A percentile compares a stretch with the other conserved stretches of the same genome.
phyloP scores from a whole-genome alignment of 2,888 invertebrate species.

The Plusia festucae region DNA sequence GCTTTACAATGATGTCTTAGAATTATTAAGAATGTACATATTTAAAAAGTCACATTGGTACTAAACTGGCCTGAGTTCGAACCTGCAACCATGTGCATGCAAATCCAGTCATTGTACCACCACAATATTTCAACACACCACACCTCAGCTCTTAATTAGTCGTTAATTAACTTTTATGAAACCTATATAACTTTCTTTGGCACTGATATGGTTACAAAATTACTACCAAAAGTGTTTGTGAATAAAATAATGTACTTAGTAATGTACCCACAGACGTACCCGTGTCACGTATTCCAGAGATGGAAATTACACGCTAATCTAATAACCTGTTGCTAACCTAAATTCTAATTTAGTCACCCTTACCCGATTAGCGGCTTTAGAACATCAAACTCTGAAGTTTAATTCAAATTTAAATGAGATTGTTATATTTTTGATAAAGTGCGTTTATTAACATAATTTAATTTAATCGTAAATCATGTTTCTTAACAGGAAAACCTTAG shows the following conservation, averaged over 20 bases:
- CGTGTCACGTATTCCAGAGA: not conserved
- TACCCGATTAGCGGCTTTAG: not conserved
- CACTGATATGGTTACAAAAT: not conserved
- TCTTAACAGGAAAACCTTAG: not conserved
- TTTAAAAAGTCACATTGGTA: too few species aligned
- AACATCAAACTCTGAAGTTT: not conserved
- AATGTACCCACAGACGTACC: not conserved
- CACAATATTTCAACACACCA: too few species aligned
- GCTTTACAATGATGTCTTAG: too few species aligned
- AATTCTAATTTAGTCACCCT: not conserved
- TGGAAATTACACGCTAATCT: not conserved
- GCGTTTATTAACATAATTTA: not conserved
- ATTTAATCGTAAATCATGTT: not conserved
- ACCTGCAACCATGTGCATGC: too few species aligned
- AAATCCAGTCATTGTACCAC: too few species aligned
- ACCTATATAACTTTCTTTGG: not conserved
- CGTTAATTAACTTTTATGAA: too few species aligned
- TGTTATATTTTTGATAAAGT: conserved; percentile 6
- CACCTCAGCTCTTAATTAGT: too few species aligned
- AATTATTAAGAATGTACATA: too few species aligned
- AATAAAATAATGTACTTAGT: not conserved
- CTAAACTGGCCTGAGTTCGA: too few species aligned
- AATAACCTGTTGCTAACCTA: not conserved
- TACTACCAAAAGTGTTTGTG: not conserved
- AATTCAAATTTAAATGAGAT: conserved; percentile 5